phyloP scores from a whole-genome alignment of 2,888 invertebrate species.

The Lithophane socia region DNA sequence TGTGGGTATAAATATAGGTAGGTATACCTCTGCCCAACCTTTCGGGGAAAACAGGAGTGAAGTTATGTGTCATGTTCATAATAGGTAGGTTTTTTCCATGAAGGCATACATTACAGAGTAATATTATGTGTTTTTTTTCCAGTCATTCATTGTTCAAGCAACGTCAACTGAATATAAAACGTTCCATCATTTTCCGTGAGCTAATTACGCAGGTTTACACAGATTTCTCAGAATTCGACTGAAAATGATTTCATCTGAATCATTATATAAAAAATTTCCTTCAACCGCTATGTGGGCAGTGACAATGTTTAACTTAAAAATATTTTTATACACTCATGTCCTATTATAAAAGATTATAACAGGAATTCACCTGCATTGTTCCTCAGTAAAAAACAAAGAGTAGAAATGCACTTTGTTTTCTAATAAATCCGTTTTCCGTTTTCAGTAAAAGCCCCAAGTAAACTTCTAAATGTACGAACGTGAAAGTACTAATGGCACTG shows the following conservation, averaged over 20 bases:
- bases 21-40: no score
- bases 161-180: slow-evolving; percentile 29
- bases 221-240: slow-evolving; percentile 31
- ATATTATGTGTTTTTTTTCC: slow-evolving; percentile 6
- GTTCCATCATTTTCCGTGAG: slow-evolving; percentile 9
- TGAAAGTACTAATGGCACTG: slow-evolving; percentile 42
- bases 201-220: slow-evolving; percentile 21
- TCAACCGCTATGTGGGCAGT: slow-evolving; percentile 19
- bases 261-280: neutral
- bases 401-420: slow-evolving; percentile 28
- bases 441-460: slow-evolving; percentile 46
- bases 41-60: no score
- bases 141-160: slow-evolving; percentile 20
- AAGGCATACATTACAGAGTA: neutral
- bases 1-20: no score
- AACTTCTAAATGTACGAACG: slow-evolving; percentile 35
- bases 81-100: neutral
- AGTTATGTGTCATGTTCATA: neutral
- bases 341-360: neutral
- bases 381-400: slow-evolving; percentile 10
- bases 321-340: neutral
- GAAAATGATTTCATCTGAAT: slow-evolving; percentile 33
- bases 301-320: neutral
- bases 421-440: slow-evolving; percentile 32
- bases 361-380: neutral